These are phyloP conservation scores for Rhodophaea formosa DNA, from an alignment of 2,888 invertebrate genomes.

Conservation along the genomic window DNA sequence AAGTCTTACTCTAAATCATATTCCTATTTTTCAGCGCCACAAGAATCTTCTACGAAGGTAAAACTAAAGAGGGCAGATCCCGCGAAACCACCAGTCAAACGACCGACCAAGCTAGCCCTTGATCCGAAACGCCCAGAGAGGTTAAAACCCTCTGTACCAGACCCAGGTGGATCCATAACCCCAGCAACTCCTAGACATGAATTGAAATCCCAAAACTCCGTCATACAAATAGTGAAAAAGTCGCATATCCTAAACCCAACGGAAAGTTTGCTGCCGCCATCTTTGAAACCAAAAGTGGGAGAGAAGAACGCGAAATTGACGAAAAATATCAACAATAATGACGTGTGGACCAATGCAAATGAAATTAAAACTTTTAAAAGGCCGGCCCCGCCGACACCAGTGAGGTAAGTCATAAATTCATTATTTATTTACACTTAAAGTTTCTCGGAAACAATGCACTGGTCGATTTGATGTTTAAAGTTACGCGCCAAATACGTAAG, in stretches of 20 bases:
- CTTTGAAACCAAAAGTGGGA: conserved; percentile 54
- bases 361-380: conserved; percentile 46
- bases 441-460: conserved; percentile 33
- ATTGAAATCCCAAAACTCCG: conserved; percentile 52
- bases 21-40: conserved; percentile 37
- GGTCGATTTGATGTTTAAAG: conserved; percentile 43
- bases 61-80: conserved; percentile 49
- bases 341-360: conserved; percentile 65
- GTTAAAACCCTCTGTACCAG: conserved; percentile 47
- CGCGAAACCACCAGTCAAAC: conserved; percentile 44
- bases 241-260: conserved; percentile 47
- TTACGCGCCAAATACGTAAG: conserved; percentile 37
- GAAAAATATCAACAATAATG: conserved; percentile 73
- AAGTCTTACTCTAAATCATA: conserved; percentile 2
- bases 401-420: conserved; percentile 50
- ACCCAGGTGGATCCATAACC: conserved; percentile 47
- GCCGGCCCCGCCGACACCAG: conserved; percentile 43
- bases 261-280: conserved; percentile 59
- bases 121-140: conserved; percentile 58
- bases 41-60: conserved; percentile 44
- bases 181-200: conserved; percentile 43
- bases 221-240: conserved; percentile 68
- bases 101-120: conserved; percentile 42
- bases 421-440: conserved; percentile 19
- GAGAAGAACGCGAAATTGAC: conserved; percentile 57